phyloP scores from a whole-genome alignment of 1,140 invertebrate genomes.

The Orchesella cincta region DNA sequence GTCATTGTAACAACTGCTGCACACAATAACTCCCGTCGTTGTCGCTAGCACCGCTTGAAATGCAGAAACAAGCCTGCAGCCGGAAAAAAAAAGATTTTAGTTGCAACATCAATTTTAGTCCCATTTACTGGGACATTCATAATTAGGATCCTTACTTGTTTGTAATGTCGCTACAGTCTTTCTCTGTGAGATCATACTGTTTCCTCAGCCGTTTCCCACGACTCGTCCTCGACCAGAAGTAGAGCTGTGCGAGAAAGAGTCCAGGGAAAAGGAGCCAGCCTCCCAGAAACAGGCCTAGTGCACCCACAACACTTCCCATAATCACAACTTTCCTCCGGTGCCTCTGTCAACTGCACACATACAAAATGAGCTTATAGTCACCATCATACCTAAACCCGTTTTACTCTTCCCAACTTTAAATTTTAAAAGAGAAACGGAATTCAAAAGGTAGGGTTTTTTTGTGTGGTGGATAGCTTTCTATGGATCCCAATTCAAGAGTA shows the following conservation, averaged over 20 bases:
- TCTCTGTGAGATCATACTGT: slow-evolving; percentile 64
- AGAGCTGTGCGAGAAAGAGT: slow-evolving; percentile 34
- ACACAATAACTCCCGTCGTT: slow-evolving; percentile 65
- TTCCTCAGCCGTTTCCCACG: slow-evolving; percentile 61
- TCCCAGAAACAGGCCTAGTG: slow-evolving; percentile 31
- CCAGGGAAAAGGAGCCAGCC: slow-evolving; percentile 43
- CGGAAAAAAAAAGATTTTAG: not conserved
- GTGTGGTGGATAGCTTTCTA: not conserved
- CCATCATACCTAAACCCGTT: not conserved
- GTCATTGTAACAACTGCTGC: slow-evolving; percentile 65
- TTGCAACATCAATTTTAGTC: not conserved
- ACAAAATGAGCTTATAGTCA: not conserved
- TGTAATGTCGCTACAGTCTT: slow-evolving; percentile 68
- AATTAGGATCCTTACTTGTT: slow-evolving; percentile 64
- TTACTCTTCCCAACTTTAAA: not conserved
- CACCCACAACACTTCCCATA: not conserved
- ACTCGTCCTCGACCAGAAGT: slow-evolving; percentile 57
- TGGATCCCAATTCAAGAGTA: not conserved
- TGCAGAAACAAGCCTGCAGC: slow-evolving; percentile 66
- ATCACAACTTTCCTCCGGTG: not conserved
- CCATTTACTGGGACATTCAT: not conserved
- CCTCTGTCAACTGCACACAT: not conserved
- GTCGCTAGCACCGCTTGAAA: slow-evolving; percentile 68
- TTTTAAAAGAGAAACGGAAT: not conserved
- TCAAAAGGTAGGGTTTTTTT: not conserved